Evolutionary conservation across 2,888 invertebrate genomes (phyloP), one percentile per base, ranked within the genome.

Genomic region (Schizotus pectinicornis): DNA sequence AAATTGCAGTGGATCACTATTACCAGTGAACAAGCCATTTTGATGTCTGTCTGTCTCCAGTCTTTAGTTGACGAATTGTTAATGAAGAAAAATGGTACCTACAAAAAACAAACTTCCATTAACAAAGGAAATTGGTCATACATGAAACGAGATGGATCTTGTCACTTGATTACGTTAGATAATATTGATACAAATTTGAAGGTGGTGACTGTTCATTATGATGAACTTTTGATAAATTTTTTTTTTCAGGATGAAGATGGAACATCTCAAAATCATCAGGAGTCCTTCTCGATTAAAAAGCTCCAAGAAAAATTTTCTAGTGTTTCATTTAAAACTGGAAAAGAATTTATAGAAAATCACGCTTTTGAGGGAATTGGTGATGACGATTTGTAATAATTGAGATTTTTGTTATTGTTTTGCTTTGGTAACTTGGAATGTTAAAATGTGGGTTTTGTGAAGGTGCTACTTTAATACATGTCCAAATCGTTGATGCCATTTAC

Each of bases 321-420:
- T 0, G 90, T 89, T 45, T 86, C 88, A 30, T 90, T 89, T 77
- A 89, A 88, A 71, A 82, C 85, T 58, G 86, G 85, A 30, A 84
- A 85, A 68, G 90, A 89, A 71, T 87, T 89, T 64, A 88, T 93
- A 60, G 94, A 94, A 76, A 95, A 95, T 80, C 91, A 93, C 78
- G 94, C 95, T 13, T 98, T 97, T 77, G 94, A 95, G 79, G 94
- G 93, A 46, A 96, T 98, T 67, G 95, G 95, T 2, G 97, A 98
- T 75, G 97, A 96, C 71, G 97, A 97, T 81, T 83, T 92, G 71
- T 92, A 85, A 43, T 22, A 22, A 43, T 54, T 51, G 37, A 47
- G 31, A n/a, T 22, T 31, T 37, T 49, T 30, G n/a, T 54, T 56
- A 8, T 38, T 53, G 8, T 54, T 31, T 34, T 45, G 50, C 47